These are phyloP conservation scores for Pachyramphus minor DNA, from an alignment of 2,113 vertebrate species.

Conservation along the genomic window DNA sequence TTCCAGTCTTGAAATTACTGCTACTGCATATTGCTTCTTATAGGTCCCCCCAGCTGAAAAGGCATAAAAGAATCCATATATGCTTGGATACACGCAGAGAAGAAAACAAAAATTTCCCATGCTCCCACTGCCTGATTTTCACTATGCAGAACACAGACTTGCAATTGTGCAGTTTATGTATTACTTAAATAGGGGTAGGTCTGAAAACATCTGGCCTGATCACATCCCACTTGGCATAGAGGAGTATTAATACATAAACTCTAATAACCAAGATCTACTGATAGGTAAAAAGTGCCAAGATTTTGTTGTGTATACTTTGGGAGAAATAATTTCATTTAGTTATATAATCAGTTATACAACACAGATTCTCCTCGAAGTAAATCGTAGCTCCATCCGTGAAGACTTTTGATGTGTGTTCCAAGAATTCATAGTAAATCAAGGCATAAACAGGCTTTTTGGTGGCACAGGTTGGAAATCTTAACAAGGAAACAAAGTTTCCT, in stretches of 20 bases:
- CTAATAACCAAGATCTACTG: not conserved
- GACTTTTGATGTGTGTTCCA: slow-evolving; percentile 35
- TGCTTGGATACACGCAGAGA: not conserved
- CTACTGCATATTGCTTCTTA: not conserved
- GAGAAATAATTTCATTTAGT: slow-evolving; percentile 32
- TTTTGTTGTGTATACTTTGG: slow-evolving; percentile 44
- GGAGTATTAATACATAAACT: slow-evolving; percentile 1
- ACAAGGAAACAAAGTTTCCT: not conserved
- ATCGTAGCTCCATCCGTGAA: not conserved
- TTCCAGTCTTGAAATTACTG: not conserved
- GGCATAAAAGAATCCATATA: not conserved
- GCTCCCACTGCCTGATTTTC: not conserved
- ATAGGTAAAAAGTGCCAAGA: slow-evolving; percentile 27
- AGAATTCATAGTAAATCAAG: slow-evolving; percentile 40
- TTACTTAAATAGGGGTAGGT: not conserved
- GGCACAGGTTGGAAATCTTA: not conserved
- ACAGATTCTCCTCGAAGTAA: slow-evolving; percentile 19
- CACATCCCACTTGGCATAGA: not conserved
- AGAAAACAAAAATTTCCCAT: not conserved
- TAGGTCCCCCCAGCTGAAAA: not conserved
- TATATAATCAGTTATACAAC: slow-evolving; percentile 39
- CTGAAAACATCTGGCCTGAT: slow-evolving; percentile 18
- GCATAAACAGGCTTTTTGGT: not conserved
- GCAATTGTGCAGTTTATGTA: not conserved
- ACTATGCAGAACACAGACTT: not conserved